phyloP scores from a whole-genome alignment of 1,140 invertebrate species.

The Mamestra configurata region DNA sequence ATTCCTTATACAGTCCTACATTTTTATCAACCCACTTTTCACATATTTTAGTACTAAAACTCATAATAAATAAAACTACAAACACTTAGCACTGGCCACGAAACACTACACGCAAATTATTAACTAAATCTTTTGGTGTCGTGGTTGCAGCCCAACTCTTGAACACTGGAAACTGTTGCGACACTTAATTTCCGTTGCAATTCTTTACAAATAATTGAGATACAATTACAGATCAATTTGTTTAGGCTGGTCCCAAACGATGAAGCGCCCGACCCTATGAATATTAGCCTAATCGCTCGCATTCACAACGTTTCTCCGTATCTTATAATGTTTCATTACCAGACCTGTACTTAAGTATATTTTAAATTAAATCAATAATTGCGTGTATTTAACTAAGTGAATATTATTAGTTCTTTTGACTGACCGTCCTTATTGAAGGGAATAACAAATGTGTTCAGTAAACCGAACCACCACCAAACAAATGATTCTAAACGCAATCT shows the following conservation, averaged over 20 bases:
- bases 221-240: conserved; percentile 38
- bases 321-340: neutral
- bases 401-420: conserved; percentile 6
- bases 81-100: neutral
- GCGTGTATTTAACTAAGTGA: neutral
- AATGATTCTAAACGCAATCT: neutral
- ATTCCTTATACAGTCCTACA: conserved; percentile 15
- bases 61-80: conserved; percentile 25
- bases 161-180: conserved; percentile 46
- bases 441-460: conserved; percentile 5
- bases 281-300: neutral
- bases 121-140: conserved; percentile 38
- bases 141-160: conserved; percentile 36
- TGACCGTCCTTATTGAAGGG: conserved; percentile 20
- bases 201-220: conserved; percentile 48
- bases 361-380: neutral
- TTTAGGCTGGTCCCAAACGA: conserved; percentile 24
- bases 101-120: conserved; percentile 48
- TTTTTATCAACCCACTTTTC: conserved; percentile 55
- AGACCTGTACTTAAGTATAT: neutral
- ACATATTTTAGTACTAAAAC: conserved; percentile 43
- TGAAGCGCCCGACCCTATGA: neutral
- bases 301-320: neutral
- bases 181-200: conserved; percentile 51
- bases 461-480: conserved; percentile 1